These are phyloP conservation scores for Acronicta psi DNA, from an alignment of 2,888 invertebrate species.

Conservation along the genomic window DNA sequence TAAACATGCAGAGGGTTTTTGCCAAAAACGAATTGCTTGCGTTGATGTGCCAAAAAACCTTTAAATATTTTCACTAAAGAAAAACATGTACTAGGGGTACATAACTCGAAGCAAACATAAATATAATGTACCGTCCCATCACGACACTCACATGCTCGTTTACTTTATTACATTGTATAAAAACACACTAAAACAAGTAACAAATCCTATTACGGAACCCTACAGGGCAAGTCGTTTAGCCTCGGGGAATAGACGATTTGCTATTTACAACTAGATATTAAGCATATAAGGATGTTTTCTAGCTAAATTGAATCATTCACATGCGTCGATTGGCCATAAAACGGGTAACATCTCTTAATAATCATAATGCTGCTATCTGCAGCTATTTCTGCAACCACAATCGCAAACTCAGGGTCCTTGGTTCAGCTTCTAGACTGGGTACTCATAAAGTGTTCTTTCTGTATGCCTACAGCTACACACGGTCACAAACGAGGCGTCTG, in stretches of 20 bases:
- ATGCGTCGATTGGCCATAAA: conserved; percentile 36
- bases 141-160: conserved; percentile 46
- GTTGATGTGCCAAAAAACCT: background rate
- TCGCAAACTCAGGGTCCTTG: background rate
- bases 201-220: conserved; percentile 58
- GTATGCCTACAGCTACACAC: too few species aligned
- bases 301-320: conserved; percentile 38
- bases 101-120: conserved; percentile 24
- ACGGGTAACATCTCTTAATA: conserved; percentile 19
- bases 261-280: conserved; percentile 34
- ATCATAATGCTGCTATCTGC: conserved; percentile 28
- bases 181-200: conserved; percentile 59
- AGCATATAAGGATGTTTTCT: conserved; percentile 25
- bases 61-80: conserved; percentile 18
- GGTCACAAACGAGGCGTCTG: too few species aligned
- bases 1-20: too few species aligned
- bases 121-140: conserved; percentile 22
- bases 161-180: conserved; percentile 59
- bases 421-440: too few species aligned
- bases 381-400: background rate
- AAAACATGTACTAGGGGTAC: conserved; percentile 18
- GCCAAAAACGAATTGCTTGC: background rate
- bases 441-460: too few species aligned
- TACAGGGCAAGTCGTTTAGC: conserved; percentile 49
- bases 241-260: conserved; percentile 38